phyloP scores from a whole-genome alignment of 2,797 vertebrate species.

The Astyanax mexicanus region DNA sequence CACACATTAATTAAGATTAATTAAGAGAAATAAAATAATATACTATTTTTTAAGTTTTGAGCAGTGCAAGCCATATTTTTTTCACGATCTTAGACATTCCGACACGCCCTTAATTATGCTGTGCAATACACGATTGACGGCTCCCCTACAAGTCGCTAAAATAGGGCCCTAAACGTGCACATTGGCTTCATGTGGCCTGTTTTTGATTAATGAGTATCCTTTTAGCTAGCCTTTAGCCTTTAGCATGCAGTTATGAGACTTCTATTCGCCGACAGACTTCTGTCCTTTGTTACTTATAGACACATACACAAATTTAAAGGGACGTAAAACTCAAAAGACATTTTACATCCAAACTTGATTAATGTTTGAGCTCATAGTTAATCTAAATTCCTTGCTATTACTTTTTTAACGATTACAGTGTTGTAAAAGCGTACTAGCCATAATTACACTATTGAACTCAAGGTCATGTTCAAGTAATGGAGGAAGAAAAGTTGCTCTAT shows the following conservation, averaged over 20 bases:
- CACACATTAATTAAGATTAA: no score
- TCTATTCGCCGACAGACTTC: no score
- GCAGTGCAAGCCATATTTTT: no score
- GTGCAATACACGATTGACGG: no score
- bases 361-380: neutral
- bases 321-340: neutral
- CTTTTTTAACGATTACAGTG: conserved; percentile 5
- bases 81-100: no score
- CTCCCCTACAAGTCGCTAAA: no score
- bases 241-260: neutral
- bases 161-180: neutral
- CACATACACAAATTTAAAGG: conserved; percentile 10
- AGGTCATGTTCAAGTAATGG: conserved; percentile 18
- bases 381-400: neutral
- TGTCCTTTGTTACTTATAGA: neutral
- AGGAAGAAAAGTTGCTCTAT: neutral
- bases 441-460: conserved; percentile 19
- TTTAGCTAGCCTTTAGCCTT: neutral
- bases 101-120: no score
- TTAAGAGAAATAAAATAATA: no score
- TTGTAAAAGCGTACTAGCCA: neutral
- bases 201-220: neutral
- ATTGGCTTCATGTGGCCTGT: neutral
- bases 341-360: neutral
- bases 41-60: no score